phyloP scores from a whole-genome alignment of 1,140 invertebrate genomes.

The Schlechtendalia chinensis region DNA sequence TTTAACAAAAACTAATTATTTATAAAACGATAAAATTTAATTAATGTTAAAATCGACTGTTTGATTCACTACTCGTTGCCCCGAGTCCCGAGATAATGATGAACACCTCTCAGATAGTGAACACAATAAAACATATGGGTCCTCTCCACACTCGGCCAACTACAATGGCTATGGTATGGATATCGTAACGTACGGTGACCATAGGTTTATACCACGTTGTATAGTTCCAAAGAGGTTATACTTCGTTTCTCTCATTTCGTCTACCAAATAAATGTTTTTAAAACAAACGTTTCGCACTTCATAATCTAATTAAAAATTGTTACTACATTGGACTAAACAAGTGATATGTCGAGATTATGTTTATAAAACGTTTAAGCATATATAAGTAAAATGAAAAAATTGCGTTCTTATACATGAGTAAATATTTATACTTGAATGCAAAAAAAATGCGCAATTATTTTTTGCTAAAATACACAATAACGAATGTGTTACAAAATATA shows the following conservation, averaged over 20 bases:
- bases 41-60: slow-evolving; percentile 34
- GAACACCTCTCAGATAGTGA: slow-evolving; percentile 34
- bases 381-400: no score
- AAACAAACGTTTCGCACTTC: no score
- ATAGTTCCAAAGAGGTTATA: slow-evolving; percentile 17
- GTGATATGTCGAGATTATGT: no score
- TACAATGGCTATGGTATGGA: background rate
- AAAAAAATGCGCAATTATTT: no score
- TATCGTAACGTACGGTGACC: background rate
- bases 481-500: no score
- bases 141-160: background rate
- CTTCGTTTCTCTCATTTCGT: background rate
- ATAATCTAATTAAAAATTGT: no score
- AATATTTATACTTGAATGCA: no score
- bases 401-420: no score
- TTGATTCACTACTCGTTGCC: slow-evolving; percentile 36
- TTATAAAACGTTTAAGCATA: no score
- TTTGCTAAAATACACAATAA: no score
- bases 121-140: slow-evolving; percentile 48
- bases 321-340: no score
- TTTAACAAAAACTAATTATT: slow-evolving; percentile 23
- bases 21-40: background rate
- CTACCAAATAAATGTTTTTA: background rate
- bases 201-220: slow-evolving; percentile 6
- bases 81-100: slow-evolving; percentile 47